Percentiles rank a stretch among this genome's conserved stretches.
phyloP scores from a whole-genome alignment of 2,113 vertebrate genomes.

The Mirounga angustirostris region DNA sequence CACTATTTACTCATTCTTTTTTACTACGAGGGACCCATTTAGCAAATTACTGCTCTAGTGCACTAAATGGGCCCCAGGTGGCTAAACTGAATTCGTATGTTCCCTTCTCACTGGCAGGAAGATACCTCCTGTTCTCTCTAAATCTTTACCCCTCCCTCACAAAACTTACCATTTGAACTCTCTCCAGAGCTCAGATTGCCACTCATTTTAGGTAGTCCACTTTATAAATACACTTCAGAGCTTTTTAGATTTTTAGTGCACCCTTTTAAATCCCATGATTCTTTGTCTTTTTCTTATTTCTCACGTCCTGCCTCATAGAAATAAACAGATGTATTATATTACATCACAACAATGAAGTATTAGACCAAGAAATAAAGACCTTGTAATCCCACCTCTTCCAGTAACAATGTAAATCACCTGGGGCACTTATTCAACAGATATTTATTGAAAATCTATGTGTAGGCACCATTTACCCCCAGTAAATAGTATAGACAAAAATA shows the following conservation, averaged over 20 bases:
- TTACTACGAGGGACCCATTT: conserved; percentile 71
- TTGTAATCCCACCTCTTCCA: neutral
- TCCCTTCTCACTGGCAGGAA: conserved; percentile 50
- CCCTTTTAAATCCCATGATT: neutral
- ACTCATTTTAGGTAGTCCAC: neutral
- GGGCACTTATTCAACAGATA: neutral
- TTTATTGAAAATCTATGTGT: neutral
- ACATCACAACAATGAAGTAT: neutral
- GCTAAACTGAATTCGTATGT: conserved; percentile 58
- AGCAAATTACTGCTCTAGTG: conserved; percentile 75
- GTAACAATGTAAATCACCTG: neutral
- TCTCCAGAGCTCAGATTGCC: neutral
- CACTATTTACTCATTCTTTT: conserved; percentile 70
- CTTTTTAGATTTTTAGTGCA: neutral
- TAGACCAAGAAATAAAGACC: conserved; percentile 7
- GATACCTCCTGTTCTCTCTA: conserved; percentile 14
- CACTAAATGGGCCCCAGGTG: conserved; percentile 74
- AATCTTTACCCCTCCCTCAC: neutral
- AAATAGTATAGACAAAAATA: conserved; percentile 24
- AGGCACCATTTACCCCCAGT: neutral
- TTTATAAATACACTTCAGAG: neutral
- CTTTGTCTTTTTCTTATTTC: neutral
- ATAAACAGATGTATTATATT: neutral
- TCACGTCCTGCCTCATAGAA: neutral
- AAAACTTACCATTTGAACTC: conserved; percentile 7